Evolutionary conservation across 2,113 vertebrate genomes (phyloP), one percentile per base, ranked within the genome.

Genomic region (Notarius quadriscutis): DNA sequence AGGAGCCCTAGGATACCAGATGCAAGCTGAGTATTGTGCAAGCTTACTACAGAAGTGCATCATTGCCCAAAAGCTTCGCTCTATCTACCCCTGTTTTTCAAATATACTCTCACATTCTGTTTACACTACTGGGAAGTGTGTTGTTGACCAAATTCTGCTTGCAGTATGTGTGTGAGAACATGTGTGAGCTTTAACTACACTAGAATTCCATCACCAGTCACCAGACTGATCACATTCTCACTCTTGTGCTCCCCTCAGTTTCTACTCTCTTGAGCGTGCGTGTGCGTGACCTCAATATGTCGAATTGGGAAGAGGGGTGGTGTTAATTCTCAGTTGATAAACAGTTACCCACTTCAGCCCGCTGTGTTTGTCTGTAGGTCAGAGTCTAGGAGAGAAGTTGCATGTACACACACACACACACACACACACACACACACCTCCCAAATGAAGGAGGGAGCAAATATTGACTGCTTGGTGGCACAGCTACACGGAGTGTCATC

Each of bases 401-500:
- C 10, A 11, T 53, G 51, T 53, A 69, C 20, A 20, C 55, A 0
- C n/a, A 1, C 25, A 30, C 5, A 17, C 25, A 65, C 80, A 41
- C 80, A 62, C 48, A 22, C 51, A 22, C 81, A 57, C 88, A 60
- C 67, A 69, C 58, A 62, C 82, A 50, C 82, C 69, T 10, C 30
- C 20, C 69, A 78, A 87, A 81, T 74, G 78, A 87, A 83, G 53
- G 81, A 72, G 53, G 48, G 74, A 71, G 75, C 74, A 88, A 89
- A 91, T 88, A 89, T 89, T 88, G 88, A 91, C 86, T 84, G 60
- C 67, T 55, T 34, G 72, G 77, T 84, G 60, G 83, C 22, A 8
- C 75, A 30, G 72, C 77, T 77, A 69, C 58, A 6, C 74, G 51
- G 41, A 30, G 75, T 79, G 86, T 89, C 81, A 89, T 88, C 78